A percentile compares a stretch with the other conserved stretches of the same genome.
Conservation (phyloP, 2,113 vertebrate genomes). For the Picathartes gymnocephalus region DNA sequence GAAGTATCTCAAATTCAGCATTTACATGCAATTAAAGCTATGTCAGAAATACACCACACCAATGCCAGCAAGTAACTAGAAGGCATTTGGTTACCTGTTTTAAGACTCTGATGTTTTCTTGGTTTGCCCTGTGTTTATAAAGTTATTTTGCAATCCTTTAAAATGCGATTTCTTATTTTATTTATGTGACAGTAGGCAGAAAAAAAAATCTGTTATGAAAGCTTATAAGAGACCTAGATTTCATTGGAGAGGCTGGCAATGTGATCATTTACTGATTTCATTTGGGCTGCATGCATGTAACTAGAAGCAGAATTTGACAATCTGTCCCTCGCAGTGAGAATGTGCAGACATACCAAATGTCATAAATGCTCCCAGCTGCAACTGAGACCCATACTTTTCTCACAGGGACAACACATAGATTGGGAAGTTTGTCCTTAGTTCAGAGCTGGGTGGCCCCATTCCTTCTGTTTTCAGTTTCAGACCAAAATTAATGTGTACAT, state of each 20-base stretch:
- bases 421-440: constrained; percentile 51
- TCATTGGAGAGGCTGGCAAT: background rate
- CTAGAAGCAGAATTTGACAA: constrained; percentile 51
- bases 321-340: constrained; percentile 52
- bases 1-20: constrained; percentile 8
- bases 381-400: constrained; percentile 37
- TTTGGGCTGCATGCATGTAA: background rate
- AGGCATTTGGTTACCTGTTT: background rate
- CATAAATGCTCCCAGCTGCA: constrained; percentile 66
- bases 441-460: constrained; percentile 54
- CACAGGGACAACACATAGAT: constrained; percentile 25
- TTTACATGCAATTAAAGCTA: constrained; percentile 13
- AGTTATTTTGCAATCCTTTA: constrained; percentile 54
- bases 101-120: background rate
- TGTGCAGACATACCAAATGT: constrained; percentile 60
- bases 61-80: constrained; percentile 4
- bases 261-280: constrained; percentile 30
- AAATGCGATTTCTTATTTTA: constrained; percentile 68
- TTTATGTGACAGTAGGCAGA: constrained; percentile 50
- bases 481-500: constrained; percentile 50
- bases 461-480: constrained; percentile 57
- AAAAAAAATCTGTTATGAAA: constrained; percentile 46
- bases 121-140: constrained; percentile 27
- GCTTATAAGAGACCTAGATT: constrained; percentile 58
- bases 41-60: background rate